phyloP scores from a whole-genome alignment of 1,140 invertebrate species.

The Saccostrea glomerata region DNA sequence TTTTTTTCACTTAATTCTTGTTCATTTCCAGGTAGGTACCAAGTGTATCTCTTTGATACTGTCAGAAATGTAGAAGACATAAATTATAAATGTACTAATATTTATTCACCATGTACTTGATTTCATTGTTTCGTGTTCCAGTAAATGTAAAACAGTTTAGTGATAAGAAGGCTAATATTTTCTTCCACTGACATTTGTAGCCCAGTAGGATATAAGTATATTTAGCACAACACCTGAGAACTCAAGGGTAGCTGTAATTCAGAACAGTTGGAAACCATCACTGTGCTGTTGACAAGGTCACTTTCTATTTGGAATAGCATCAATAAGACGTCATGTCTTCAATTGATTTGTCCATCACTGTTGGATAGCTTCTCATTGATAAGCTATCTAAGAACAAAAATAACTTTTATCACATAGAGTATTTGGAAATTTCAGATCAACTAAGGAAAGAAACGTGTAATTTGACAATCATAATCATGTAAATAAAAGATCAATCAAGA shows the following conservation, averaged over 20 bases:
- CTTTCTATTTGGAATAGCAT: neutral
- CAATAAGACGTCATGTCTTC: neutral
- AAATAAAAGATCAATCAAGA: too few relatives aligned
- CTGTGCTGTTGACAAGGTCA: neutral
- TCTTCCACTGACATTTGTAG: neutral
- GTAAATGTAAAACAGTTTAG: constrained; percentile 1
- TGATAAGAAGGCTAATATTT: neutral
- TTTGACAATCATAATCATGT: neutral
- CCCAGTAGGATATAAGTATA: neutral
- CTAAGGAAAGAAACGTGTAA: neutral
- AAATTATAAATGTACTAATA: neutral
- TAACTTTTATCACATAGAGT: neutral
- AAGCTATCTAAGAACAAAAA: neutral
- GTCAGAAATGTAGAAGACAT: neutral
- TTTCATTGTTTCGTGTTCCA: neutral
- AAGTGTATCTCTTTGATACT: neutral
- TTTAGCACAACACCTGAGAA: neutral
- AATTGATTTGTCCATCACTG: neutral
- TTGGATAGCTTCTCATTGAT: neutral
- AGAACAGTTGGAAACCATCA: constrained; percentile 2
- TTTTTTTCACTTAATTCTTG: neutral
- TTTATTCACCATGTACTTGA: neutral
- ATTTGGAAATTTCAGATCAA: neutral
- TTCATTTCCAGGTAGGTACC: neutral
- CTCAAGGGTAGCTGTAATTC: neutral